Conservation (phyloP, 2,113 vertebrate species). For the Podilymbus podiceps region DNA sequence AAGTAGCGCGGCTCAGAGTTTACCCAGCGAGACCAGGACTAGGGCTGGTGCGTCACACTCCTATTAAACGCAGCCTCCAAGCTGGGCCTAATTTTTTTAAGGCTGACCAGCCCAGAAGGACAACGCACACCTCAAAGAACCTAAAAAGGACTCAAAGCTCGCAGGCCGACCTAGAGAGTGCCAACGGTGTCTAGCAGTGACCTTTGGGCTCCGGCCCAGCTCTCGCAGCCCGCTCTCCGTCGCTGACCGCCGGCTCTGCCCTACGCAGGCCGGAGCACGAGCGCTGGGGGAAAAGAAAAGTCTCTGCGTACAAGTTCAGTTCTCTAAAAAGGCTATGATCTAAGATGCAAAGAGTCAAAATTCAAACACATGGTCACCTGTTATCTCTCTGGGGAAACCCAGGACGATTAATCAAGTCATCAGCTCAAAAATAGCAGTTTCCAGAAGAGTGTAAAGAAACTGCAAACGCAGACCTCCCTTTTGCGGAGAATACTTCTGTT, state of each 20-base stretch:
- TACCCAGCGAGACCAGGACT: background rate
- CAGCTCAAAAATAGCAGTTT: background rate
- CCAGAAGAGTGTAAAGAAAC: background rate
- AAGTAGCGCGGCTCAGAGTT: background rate
- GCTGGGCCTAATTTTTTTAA: background rate
- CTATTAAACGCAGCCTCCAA: background rate
- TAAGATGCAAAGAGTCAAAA: background rate
- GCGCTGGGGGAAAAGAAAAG: background rate
- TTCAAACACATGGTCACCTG: background rate
- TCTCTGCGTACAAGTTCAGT: background rate
- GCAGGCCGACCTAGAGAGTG: background rate
- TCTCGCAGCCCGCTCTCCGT: background rate
- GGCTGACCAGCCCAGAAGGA: background rate
- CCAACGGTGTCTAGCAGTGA: rapidly evolving
- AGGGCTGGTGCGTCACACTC: background rate
- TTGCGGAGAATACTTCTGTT: background rate
- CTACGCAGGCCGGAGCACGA: background rate
- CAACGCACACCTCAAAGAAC: rapidly evolving
- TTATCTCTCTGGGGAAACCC: background rate
- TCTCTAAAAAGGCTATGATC: background rate
- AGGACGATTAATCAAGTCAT: background rate
- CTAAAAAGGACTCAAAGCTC: too few relatives aligned
- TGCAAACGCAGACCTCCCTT: background rate
- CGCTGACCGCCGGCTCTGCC: background rate
- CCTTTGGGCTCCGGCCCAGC: rapidly evolving